Percentiles rank a stretch among this genome's conserved stretches.
Evolutionary conservation across 1,140 invertebrate genomes (phyloP).

Genomic region (Cyphomyrmex costatus): DNA sequence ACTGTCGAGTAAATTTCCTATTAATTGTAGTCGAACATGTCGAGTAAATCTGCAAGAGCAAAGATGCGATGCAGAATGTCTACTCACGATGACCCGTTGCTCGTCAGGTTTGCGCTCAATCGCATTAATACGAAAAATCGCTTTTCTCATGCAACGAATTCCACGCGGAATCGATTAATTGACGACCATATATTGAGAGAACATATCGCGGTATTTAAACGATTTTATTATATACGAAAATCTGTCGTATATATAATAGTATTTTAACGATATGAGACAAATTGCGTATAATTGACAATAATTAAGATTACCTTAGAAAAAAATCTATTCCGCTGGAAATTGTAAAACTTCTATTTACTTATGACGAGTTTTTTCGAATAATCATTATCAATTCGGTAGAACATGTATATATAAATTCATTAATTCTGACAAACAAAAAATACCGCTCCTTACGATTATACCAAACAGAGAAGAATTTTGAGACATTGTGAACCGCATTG

Average conservation of each 20-base stretch:
- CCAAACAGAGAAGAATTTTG: not conserved
- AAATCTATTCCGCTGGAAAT: conserved; percentile 1
- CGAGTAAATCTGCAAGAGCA: conserved; percentile 60
- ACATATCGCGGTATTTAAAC: not conserved
- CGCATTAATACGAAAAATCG: conserved; percentile 18
- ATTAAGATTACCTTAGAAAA: not conserved
- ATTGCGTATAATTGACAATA: not conserved
- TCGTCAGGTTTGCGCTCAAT: conserved; percentile 34
- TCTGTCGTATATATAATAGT: not conserved
- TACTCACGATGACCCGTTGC: conserved; percentile 18
- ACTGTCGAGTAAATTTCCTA: conserved; percentile 84
- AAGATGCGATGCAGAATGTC: conserved; percentile 11
- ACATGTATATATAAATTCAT: not conserved
- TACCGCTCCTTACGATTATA: not conserved
- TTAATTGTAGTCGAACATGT: conserved; percentile 77
- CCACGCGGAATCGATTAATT: conserved; percentile 12
- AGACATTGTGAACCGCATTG: not conserved
- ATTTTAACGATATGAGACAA: not conserved
- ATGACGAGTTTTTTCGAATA: not conserved
- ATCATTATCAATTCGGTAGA: not conserved
- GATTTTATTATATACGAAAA: not conserved
- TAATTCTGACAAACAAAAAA: not conserved
- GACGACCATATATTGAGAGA: not conserved
- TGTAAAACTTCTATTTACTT: not conserved
- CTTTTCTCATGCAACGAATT: not conserved